Percentiles rank a stretch among this genome's conserved stretches.
phyloP scores from a whole-genome alignment of 1,140 invertebrate species.

The Drepana arcuata region DNA sequence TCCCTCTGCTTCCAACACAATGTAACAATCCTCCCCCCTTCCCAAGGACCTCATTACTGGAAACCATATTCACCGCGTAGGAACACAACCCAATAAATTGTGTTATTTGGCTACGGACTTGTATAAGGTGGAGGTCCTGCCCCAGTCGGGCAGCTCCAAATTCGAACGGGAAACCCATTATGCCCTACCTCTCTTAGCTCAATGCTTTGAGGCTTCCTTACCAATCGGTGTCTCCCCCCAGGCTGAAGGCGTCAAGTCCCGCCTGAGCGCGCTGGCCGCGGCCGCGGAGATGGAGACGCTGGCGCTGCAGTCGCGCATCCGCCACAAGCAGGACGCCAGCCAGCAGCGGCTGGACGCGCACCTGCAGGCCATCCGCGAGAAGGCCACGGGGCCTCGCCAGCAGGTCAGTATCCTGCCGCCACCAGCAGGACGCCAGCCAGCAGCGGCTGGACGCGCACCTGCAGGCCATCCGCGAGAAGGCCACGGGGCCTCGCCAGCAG shows the following conservation, averaged over 20 bases:
- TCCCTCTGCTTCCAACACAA: no score
- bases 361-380: conserved; percentile 50
- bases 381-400: conserved; percentile 41
- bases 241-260: conserved; percentile 72
- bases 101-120: no score
- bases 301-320: conserved; percentile 90
- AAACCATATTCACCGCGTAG: no score
- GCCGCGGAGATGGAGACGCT: conserved; percentile 89
- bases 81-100: no score
- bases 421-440: conserved; percentile 81
- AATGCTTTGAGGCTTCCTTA: no score
- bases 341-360: conserved; percentile 40
- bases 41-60: no score
- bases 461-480: conserved; percentile 51
- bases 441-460: conserved; percentile 39
- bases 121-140: no score
- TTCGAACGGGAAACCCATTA: no score
- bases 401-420: conserved; percentile 75
- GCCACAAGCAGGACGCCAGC: conserved; percentile 84
- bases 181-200: no score
- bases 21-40: no score
- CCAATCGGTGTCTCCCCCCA: no score
- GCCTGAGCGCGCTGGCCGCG: conserved; percentile 87
- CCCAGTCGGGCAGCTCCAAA: no score
- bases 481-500: conserved; percentile 36